Percentiles rank a stretch among this genome's conserved stretches.
phyloP scores from a whole-genome alignment of 2,888 invertebrate genomes.

The Nomada flava region DNA sequence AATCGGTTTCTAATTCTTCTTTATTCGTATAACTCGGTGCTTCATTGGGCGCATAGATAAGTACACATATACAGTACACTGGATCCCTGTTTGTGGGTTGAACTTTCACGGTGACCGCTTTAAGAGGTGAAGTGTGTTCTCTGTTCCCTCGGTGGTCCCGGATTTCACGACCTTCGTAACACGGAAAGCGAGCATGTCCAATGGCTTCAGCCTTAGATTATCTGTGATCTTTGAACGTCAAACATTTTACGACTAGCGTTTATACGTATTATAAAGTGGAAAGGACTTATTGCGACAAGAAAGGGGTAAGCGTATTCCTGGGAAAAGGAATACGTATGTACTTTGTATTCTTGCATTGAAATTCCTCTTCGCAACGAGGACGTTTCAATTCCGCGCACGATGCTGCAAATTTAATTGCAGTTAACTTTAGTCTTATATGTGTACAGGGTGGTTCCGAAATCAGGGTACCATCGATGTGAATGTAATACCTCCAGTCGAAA shows the following conservation, averaged over 20 bases:
- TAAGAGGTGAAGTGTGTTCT: slow-evolving; percentile 28
- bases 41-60: not conserved
- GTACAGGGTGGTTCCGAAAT: too few relatives aligned
- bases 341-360: too few relatives aligned
- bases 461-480: too few relatives aligned
- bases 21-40: slow-evolving; percentile 1
- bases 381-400: too few relatives aligned
- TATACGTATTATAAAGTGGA: not conserved
- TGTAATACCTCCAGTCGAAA: too few relatives aligned
- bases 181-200: not conserved
- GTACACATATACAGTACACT: not conserved
- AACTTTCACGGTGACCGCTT: slow-evolving; percentile 53
- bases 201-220: not conserved
- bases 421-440: too few relatives aligned
- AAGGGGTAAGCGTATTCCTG: too few relatives aligned
- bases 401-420: too few relatives aligned
- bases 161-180: slow-evolving; percentile 32
- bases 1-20: not conserved
- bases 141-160: slow-evolving; percentile 19
- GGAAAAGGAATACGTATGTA: too few relatives aligned
- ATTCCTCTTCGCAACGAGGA: too few relatives aligned
- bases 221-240: not conserved
- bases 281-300: too few relatives aligned
- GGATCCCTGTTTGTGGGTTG: slow-evolving; percentile 26
- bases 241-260: not conserved